Evolutionary conservation across 2,113 vertebrate species (phyloP).

Genomic region (Cheilinus undulatus): DNA sequence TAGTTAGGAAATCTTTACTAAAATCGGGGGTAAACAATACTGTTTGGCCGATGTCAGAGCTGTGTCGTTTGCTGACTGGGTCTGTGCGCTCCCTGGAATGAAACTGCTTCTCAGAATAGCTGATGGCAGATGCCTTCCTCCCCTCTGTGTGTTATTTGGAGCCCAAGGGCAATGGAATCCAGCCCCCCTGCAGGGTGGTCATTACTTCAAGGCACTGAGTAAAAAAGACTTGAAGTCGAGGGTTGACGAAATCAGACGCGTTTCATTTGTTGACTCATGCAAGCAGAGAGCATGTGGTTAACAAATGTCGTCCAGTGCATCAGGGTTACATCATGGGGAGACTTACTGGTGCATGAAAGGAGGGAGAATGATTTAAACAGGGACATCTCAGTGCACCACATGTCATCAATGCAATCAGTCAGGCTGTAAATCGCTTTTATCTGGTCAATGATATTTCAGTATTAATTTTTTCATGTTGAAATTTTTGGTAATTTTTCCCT

Average conservation of each 20-base stretch:
- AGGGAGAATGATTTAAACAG: background rate
- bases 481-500: background rate
- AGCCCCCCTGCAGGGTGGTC: slow-evolving; percentile 45
- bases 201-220: slow-evolving; percentile 33
- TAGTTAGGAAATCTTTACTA: background rate
- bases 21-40: slow-evolving; percentile 56
- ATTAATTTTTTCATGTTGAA: background rate
- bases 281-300: background rate
- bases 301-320: background rate
- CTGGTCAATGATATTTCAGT: background rate
- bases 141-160: slow-evolving; percentile 82
- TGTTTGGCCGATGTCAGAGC: slow-evolving; percentile 53
- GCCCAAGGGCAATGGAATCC: slow-evolving; percentile 82
- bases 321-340: background rate
- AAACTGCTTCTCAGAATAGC: slow-evolving; percentile 85
- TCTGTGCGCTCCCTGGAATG: slow-evolving; percentile 75
- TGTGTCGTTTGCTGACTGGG: slow-evolving; percentile 44
- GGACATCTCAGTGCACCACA: background rate
- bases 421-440: background rate
- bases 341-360: background rate
- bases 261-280: slow-evolving; percentile 3
- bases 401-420: background rate
- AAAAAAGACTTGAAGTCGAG: background rate
- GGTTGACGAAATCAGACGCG: slow-evolving; percentile 26
- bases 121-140: slow-evolving; percentile 80